Evolutionary conservation across 2,113 vertebrate species (phyloP).

Genomic region (Camarhynchus parvulus): DNA sequence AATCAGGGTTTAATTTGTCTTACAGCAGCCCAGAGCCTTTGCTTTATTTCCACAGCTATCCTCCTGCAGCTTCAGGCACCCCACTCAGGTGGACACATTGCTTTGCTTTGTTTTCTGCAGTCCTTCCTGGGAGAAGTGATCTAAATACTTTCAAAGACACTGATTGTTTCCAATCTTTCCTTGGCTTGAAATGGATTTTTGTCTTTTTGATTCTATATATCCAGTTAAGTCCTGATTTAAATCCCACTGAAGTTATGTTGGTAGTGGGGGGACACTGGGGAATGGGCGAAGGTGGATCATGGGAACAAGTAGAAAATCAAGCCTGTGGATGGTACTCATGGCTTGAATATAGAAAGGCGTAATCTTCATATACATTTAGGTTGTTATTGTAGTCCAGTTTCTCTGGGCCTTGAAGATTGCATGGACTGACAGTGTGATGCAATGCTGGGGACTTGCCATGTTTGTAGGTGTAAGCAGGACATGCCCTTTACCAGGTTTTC

Average conservation of each 20-base stretch:
- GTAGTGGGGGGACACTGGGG: no score
- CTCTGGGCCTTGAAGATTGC: neutral
- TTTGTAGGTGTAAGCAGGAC: neutral
- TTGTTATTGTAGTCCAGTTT: neutral
- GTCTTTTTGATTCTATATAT: neutral
- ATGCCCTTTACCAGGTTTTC: neutral
- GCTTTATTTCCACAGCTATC: neutral
- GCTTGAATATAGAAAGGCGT: neutral
- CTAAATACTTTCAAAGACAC: neutral
- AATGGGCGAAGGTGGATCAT: rapidly evolving
- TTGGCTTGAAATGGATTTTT: neutral
- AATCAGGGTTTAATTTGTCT: neutral
- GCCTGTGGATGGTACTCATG: neutral
- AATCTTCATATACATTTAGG: neutral
- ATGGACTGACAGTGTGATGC: neutral
- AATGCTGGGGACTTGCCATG: rapidly evolving
- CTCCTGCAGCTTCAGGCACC: neutral
- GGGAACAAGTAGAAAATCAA: neutral
- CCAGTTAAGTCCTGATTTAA: neutral
- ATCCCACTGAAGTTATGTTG: neutral
- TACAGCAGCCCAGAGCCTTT: neutral
- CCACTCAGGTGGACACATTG: neutral
- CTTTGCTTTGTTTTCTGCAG: neutral
- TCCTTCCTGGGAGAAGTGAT: neutral
- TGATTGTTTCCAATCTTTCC: neutral